A percentile compares a stretch with the other conserved stretches of the same genome.
Conservation (phyloP, 2,113 vertebrate species). For the Aspidoscelis tigris region DNA sequence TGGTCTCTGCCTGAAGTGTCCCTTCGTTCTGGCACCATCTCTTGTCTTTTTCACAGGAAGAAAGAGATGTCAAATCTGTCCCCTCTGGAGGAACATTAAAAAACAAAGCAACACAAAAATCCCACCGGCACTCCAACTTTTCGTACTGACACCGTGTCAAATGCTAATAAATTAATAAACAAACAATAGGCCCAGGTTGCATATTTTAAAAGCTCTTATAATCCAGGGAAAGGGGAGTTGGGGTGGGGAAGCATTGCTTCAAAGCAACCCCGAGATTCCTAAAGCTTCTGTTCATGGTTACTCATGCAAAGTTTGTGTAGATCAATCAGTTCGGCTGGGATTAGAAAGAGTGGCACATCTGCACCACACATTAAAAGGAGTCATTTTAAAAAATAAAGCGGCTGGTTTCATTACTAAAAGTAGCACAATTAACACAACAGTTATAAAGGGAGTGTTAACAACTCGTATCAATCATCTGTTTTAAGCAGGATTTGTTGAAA, state of each 20-base stretch:
- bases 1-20: background rate
- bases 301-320: slow-evolving; percentile 22
- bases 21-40: slow-evolving; percentile 27
- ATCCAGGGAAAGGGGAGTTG: background rate
- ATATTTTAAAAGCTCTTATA: slow-evolving; percentile 25
- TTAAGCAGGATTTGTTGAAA: background rate
- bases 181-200: slow-evolving; percentile 36
- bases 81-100: slow-evolving; percentile 11
- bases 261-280: slow-evolving; percentile 35
- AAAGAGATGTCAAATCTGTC: slow-evolving; percentile 45
- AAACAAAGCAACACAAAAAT: slow-evolving; percentile 29
- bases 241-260: slow-evolving; percentile 28
- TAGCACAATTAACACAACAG: slow-evolving; percentile 29
- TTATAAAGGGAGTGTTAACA: slow-evolving; percentile 12
- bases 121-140: slow-evolving; percentile 14
- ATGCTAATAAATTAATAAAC: slow-evolving; percentile 20
- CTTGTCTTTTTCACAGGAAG: slow-evolving; percentile 38
- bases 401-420: slow-evolving; percentile 25
- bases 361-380: slow-evolving; percentile 14
- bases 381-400: slow-evolving; percentile 15
- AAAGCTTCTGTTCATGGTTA: slow-evolving; percentile 38
- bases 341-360: slow-evolving; percentile 27
- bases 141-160: slow-evolving; percentile 10
- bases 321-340: slow-evolving; percentile 46
- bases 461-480: background rate